Percentiles rank a stretch among this genome's conserved stretches.
These are phyloP conservation scores for Lymantria dispar DNA, from an alignment of 2,888 invertebrate species.

Conservation along the genomic window DNA sequence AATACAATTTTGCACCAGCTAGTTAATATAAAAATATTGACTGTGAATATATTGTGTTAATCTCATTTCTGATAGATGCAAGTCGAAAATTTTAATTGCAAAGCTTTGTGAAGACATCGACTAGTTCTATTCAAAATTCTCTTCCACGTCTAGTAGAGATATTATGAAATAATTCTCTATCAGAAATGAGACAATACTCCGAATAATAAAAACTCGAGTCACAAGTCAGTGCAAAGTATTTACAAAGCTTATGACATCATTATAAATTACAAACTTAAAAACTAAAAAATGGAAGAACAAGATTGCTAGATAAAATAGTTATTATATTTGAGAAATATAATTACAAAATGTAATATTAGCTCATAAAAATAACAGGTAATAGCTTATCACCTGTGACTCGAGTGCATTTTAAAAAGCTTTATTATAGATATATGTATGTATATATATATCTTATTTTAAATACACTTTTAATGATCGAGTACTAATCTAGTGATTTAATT, in stretches of 20 bases:
- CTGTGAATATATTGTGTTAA: constrained; percentile 34
- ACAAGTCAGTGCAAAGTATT: constrained; percentile 27
- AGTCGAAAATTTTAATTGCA: too few species aligned
- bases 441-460: too few species aligned
- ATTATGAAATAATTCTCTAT: not conserved
- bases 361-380: not conserved
- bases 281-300: constrained; percentile 25
- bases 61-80: constrained; percentile 16
- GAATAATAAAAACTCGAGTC: constrained; percentile 27
- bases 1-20: constrained; percentile 61
- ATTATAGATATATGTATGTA: too few species aligned
- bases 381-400: constrained; percentile 20
- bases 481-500: constrained; percentile 8
- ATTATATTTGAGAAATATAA: constrained; percentile 1
- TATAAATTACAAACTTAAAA: constrained; percentile 14
- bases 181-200: constrained; percentile 18
- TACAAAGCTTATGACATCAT: constrained; percentile 17
- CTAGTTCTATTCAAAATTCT: too few species aligned
- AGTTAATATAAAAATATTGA: constrained; percentile 69
- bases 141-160: too few species aligned
- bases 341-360: constrained; percentile 3
- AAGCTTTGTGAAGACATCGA: too few species aligned
- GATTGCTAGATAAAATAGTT: constrained; percentile 8
- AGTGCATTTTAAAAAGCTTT: constrained; percentile 19
- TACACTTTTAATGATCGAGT: constrained; percentile 10